phyloP scores from a whole-genome alignment of 2,113 vertebrate genomes.

The Dromiciops gliroides region DNA sequence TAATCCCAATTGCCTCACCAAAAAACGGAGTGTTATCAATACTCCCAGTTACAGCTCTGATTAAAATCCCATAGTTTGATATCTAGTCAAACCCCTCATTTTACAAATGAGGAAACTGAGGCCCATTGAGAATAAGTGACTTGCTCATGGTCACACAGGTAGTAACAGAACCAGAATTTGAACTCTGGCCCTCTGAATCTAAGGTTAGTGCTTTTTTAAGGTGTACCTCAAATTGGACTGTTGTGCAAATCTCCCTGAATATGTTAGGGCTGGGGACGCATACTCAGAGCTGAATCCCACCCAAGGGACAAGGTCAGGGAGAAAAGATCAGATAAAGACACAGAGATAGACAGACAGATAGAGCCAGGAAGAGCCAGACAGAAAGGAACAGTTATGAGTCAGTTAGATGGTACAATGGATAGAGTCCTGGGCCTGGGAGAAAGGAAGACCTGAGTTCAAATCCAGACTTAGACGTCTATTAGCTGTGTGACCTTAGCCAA shows the following conservation, averaged over 20 bases:
- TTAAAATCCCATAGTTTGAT: background rate
- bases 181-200: background rate
- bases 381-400: background rate
- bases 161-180: background rate
- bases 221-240: too few relatives aligned
- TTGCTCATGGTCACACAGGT: too few relatives aligned
- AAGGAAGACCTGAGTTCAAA: background rate
- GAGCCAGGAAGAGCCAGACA: background rate
- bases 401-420: background rate
- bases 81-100: background rate
- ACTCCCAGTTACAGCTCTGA: background rate
- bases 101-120: background rate
- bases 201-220: background rate
- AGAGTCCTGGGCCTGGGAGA: background rate
- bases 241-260: background rate
- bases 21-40: too few relatives aligned
- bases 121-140: background rate
- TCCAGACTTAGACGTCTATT: background rate
- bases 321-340: background rate
- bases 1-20: too few relatives aligned
- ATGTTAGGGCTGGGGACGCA: background rate
- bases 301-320: background rate
- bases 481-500: background rate
- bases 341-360: background rate
- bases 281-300: background rate